Evolutionary conservation across 2,888 invertebrate genomes (phyloP).

Genomic region (Caradrina kadenii): DNA sequence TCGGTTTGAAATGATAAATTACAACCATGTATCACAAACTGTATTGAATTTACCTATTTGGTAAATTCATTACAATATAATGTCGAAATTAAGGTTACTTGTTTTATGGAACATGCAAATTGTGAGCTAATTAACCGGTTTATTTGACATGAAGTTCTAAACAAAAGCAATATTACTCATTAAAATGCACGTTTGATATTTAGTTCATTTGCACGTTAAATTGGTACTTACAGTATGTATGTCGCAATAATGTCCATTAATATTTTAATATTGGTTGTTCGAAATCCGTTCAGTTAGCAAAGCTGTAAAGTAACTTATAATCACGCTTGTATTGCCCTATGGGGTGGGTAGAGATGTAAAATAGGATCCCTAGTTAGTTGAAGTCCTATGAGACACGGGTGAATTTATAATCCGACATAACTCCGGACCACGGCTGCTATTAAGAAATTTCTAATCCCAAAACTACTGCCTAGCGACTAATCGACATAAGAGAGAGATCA

Average conservation of each 20-base stretch:
- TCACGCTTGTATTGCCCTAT: not conserved
- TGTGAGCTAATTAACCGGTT: slow-evolving; percentile 12
- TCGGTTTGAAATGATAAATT: not conserved
- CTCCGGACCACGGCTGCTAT: no score
- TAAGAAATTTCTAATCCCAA: no score
- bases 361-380: no score
- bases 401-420: no score
- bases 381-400: no score
- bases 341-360: no score
- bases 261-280: not conserved
- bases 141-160: slow-evolving; percentile 14
- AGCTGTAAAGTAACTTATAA: not conserved
- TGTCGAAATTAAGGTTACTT: not conserved
- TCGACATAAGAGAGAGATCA: no score
- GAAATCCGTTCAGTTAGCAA: not conserved
- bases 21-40: not conserved
- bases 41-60: not conserved
- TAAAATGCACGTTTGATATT: slow-evolving; percentile 10
- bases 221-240: slow-evolving; percentile 16
- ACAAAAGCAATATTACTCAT: slow-evolving; percentile 20
- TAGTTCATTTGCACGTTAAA: slow-evolving; percentile 22
- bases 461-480: no score
- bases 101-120: slow-evolving; percentile 5
- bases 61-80: not conserved
- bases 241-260: not conserved